phyloP scores from a whole-genome alignment of 1,140 invertebrate species.

The Delia radicum region DNA sequence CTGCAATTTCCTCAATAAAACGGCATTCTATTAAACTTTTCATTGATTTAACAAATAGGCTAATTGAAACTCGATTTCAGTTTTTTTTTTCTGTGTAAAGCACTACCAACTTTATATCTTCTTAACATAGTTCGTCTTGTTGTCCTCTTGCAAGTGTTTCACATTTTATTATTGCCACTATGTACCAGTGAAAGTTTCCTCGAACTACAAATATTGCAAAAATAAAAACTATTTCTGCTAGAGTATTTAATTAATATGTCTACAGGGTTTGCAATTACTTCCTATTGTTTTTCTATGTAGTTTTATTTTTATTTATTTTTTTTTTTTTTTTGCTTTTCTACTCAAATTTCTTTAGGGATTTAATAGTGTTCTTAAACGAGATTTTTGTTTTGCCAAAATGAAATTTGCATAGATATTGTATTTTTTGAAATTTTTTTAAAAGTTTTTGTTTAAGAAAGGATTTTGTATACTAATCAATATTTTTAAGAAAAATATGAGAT shows the following conservation, averaged over 20 bases:
- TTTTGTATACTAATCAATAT: too few relatives aligned
- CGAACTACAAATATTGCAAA: neutral
- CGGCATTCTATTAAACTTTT: too few relatives aligned
- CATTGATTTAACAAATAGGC: too few relatives aligned
- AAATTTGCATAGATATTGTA: neutral
- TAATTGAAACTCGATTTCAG: too few relatives aligned
- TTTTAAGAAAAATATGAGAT: too few relatives aligned
- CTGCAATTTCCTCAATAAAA: too few relatives aligned
- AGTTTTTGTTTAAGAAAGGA: too few relatives aligned
- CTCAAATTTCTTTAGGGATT: neutral
- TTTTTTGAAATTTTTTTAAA: too few relatives aligned
- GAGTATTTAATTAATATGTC: constrained; percentile 20
- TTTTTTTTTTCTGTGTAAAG: too few relatives aligned
- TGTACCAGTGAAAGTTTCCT: neutral
- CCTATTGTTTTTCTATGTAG: neutral
- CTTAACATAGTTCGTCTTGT: neutral
- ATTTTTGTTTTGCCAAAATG: neutral
- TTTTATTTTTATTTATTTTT: neutral
- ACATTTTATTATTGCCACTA: neutral
- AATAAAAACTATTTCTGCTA: neutral
- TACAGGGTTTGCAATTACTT: constrained; percentile 18
- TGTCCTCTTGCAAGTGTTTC: neutral
- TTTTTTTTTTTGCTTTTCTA: neutral
- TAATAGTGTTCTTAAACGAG: neutral
- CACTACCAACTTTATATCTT: neutral